Percentiles rank a stretch among this genome's conserved stretches.
phyloP scores from a whole-genome alignment of 2,888 invertebrate genomes.

The Drosophila diplacantha region DNA sequence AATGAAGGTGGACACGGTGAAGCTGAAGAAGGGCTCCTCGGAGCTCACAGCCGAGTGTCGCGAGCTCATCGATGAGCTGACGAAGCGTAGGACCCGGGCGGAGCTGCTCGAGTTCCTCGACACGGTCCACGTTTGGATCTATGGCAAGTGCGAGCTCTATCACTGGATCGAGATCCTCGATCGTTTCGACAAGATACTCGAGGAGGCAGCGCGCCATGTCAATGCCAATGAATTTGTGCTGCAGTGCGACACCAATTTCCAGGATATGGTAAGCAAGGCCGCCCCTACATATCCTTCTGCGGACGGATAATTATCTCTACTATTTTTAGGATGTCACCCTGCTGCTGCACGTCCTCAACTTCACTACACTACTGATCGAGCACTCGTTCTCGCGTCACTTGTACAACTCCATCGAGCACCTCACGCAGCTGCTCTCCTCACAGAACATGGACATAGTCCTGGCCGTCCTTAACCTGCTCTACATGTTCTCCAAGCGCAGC shows the following conservation, averaged over 20 bases:
- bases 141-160: slow-evolving; percentile 90
- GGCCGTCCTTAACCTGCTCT: slow-evolving; percentile 89
- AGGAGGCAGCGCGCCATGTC: slow-evolving; percentile 82
- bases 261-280: slow-evolving; percentile 80
- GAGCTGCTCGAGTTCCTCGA: slow-evolving; percentile 83
- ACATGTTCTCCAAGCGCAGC: slow-evolving; percentile 92
- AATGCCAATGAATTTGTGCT: slow-evolving; percentile 78
- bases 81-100: slow-evolving; percentile 82
- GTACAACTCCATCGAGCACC: slow-evolving; percentile 92
- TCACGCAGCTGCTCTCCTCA: slow-evolving; percentile 86
- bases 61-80: slow-evolving; percentile 85
- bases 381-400: slow-evolving; percentile 91
- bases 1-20: slow-evolving; percentile 90
- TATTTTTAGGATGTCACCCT: slow-evolving; percentile 80
- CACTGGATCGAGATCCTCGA: slow-evolving; percentile 92
- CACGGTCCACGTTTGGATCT: slow-evolving; percentile 88
- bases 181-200: slow-evolving; percentile 85
- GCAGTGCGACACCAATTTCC: slow-evolving; percentile 84
- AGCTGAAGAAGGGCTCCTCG: slow-evolving; percentile 89
- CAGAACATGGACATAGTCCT: slow-evolving; percentile 91
- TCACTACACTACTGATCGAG: slow-evolving; percentile 90
- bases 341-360: slow-evolving; percentile 86
- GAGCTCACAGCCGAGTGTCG: slow-evolving; percentile 89
- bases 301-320: not conserved
- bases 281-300: not conserved